Evolutionary conservation across 2,888 invertebrate species (phyloP).

Genomic region (Germaria angustata): DNA sequence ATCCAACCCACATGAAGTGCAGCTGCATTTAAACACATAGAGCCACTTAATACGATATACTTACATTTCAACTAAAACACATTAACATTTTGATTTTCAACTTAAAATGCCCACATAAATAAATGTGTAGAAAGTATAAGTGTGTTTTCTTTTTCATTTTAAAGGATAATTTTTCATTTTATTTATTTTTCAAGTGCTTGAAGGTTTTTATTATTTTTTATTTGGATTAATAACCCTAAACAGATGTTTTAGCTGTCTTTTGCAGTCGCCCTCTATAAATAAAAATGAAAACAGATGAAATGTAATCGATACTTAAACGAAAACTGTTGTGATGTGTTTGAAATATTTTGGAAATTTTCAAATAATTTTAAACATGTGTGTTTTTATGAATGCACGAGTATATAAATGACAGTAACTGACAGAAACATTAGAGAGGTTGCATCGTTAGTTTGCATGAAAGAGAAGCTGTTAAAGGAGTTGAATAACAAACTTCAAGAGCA

Average conservation of each 20-base stretch:
- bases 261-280: slow-evolving; percentile 26
- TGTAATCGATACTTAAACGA: slow-evolving; percentile 50
- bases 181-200: slow-evolving; percentile 33
- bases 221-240: not conserved
- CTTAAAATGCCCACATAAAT: slow-evolving; percentile 13
- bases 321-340: slow-evolving; percentile 4
- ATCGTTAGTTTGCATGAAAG: not conserved
- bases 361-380: slow-evolving; percentile 21
- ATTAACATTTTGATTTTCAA: slow-evolving; percentile 17
- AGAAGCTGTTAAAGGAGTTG: slow-evolving; percentile 14
- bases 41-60: not conserved
- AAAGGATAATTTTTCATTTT: slow-evolving; percentile 28
- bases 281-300: slow-evolving; percentile 39
- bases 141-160: no score
- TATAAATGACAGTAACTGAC: not conserved
- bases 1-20: slow-evolving; percentile 60
- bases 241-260: slow-evolving; percentile 43
- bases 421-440: slow-evolving; percentile 2
- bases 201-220: not conserved
- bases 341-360: slow-evolving; percentile 24
- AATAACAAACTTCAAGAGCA: not conserved
- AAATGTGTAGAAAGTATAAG: not conserved
- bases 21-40: slow-evolving; percentile 57
- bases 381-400: not conserved
- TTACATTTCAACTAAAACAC: slow-evolving; percentile 16